Conservation (phyloP, 2,113 vertebrate species). For the Ia io region DNA sequence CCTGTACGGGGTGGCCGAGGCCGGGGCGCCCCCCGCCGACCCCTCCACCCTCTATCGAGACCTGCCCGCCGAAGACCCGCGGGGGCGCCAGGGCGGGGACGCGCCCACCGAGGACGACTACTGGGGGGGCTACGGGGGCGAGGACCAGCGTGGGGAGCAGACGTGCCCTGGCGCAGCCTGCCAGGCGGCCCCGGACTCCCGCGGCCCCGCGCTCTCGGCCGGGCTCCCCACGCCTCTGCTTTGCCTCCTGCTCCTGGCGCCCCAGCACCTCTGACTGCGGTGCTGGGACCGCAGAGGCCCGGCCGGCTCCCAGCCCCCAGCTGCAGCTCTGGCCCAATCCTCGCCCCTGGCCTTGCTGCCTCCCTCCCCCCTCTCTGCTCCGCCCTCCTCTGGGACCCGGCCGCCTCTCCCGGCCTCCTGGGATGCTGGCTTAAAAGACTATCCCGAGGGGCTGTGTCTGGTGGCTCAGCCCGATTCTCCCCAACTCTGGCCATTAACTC, state of each 20-base stretch:
- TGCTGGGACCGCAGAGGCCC: slow-evolving; percentile 26
- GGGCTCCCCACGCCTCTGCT: slow-evolving; percentile 65
- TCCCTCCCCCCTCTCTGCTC: no score
- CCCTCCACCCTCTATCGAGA: slow-evolving; percentile 88
- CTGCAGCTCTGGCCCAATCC: neutral
- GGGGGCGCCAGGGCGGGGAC: slow-evolving; percentile 84
- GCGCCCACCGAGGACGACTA: slow-evolving; percentile 87
- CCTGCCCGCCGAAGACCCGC: slow-evolving; percentile 83
- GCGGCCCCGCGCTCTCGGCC: slow-evolving; percentile 60
- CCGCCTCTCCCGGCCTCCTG: neutral
- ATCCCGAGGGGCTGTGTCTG: neutral
- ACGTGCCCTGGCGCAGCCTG: slow-evolving; percentile 75
- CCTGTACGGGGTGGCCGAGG: slow-evolving; percentile 78
- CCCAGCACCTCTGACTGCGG: slow-evolving; percentile 76
- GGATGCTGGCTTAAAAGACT: neutral
- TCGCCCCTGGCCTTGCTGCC: neutral
- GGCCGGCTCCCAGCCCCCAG: neutral
- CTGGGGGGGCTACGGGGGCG: slow-evolving; percentile 87
- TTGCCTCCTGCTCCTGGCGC: slow-evolving; percentile 72
- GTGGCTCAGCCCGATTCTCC: neutral
- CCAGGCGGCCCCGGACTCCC: slow-evolving; percentile 69
- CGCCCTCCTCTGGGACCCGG: neutral
- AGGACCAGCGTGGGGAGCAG: slow-evolving; percentile 82
- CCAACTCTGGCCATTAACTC: slow-evolving; percentile 14
- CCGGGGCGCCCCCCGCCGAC: slow-evolving; percentile 84